Evolutionary conservation across 2,113 vertebrate species (phyloP).

Genomic region (human (Homo sapiens)): DNA sequence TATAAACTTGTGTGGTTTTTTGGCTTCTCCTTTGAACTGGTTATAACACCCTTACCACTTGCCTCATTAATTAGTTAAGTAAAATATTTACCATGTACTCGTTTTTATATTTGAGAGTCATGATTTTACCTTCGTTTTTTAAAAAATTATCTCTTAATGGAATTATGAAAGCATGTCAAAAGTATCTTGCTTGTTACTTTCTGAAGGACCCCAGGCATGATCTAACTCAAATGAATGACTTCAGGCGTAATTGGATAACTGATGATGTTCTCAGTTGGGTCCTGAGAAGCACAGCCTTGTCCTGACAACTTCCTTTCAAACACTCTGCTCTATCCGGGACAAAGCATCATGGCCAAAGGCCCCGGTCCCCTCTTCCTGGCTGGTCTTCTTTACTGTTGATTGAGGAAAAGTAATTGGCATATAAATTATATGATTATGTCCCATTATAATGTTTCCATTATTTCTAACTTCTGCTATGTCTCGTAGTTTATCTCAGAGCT

Average conservation of each 20-base stretch:
- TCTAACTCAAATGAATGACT: not conserved
- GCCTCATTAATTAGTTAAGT: not conserved
- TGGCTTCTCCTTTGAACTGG: not conserved
- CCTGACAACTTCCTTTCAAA: not conserved
- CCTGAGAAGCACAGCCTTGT: not conserved
- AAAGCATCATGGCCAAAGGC: not conserved
- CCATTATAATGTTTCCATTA: not conserved
- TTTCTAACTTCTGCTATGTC: not conserved
- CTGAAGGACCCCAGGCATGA: not conserved
- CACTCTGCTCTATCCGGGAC: not conserved
- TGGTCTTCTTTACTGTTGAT: not conserved
- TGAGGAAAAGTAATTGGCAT: not conserved
- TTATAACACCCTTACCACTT: not conserved
- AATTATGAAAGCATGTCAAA: not conserved
- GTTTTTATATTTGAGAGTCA: slow-evolving; percentile 3
- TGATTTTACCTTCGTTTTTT: not conserved
- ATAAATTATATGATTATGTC: not conserved
- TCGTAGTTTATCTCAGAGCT: not conserved
- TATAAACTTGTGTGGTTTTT: not conserved
- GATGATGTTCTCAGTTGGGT: not conserved
- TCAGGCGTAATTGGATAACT: not conserved
- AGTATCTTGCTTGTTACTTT: not conserved
- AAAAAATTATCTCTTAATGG: not conserved
- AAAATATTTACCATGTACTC: slow-evolving; percentile 21
- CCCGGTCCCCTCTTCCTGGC: not conserved